Conservation (phyloP, 2,888 invertebrate species). For the Monoplex corrugatus region DNA sequence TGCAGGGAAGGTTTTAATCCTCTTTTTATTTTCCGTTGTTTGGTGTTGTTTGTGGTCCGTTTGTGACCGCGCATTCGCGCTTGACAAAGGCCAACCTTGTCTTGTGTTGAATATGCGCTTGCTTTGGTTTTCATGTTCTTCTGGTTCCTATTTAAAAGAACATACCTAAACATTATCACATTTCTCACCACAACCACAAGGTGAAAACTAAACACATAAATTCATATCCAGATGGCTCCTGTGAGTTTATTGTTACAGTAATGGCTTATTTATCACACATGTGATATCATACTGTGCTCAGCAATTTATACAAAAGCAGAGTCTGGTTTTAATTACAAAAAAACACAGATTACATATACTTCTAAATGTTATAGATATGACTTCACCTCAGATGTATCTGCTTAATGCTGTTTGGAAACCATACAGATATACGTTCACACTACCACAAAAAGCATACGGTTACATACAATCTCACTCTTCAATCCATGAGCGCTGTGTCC, state of each 20-base stretch:
- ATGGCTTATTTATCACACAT: not conserved
- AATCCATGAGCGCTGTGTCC: too few species aligned
- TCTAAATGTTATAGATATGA: not conserved
- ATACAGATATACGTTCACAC: not conserved
- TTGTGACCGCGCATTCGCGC: too few species aligned
- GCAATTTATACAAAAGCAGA: not conserved
- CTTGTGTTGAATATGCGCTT: not conserved
- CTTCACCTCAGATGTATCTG: not conserved
- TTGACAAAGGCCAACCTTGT: too few species aligned
- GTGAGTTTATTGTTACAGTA: not conserved
- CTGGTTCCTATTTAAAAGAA: too few species aligned
- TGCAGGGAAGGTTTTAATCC: too few species aligned
- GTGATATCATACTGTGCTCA: slow-evolving; percentile 18
- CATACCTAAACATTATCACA: too few species aligned
- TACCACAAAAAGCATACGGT: not conserved
- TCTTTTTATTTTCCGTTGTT: too few species aligned
- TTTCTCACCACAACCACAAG: too few species aligned
- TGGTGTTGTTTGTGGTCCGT: too few species aligned
- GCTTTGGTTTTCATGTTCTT: too few species aligned
- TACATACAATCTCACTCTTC: not conserved
- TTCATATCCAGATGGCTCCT: not conserved
- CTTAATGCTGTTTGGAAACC: not conserved
- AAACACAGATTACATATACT: not conserved
- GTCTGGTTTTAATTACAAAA: not conserved
- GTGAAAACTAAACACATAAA: not conserved